These are phyloP conservation scores for Steinernema scapterisci DNA, from an alignment of 2,888 invertebrate species.

Conservation along the genomic window DNA sequence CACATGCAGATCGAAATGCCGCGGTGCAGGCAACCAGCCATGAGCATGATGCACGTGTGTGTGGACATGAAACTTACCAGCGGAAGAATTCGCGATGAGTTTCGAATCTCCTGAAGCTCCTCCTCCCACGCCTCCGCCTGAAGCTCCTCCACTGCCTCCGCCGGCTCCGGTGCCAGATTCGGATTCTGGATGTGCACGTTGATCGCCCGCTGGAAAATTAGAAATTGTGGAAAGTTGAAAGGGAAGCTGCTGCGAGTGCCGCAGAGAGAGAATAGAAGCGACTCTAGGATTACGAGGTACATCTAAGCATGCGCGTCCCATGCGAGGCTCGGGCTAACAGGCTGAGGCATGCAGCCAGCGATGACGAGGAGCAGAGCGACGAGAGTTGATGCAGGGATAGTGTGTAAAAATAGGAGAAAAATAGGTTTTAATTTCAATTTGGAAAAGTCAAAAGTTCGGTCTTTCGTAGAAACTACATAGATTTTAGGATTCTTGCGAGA, in stretches of 20 bases:
- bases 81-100: not conserved
- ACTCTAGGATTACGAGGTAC: not conserved
- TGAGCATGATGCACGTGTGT: too few species aligned
- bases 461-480: not conserved
- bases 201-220: conserved; percentile 61
- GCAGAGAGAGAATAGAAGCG: not conserved
- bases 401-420: not conserved
- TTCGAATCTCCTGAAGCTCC: not conserved
- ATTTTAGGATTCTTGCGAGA: not conserved
- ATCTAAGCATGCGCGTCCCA: conserved; percentile 5
- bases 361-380: not conserved
- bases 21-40: not conserved
- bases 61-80: conserved; percentile 10
- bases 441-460: not conserved
- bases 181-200: conserved; percentile 62
- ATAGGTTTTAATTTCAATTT: too few species aligned
- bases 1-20: not conserved
- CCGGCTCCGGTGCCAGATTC: conserved; percentile 40
- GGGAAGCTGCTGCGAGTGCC: not conserved
- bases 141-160: conserved; percentile 28
- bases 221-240: not conserved
- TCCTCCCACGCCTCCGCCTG: not conserved
- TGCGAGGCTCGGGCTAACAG: too few species aligned
- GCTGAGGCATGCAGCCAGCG: conserved; percentile 15
- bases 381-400: too few species aligned